Base-by-base conservation (phyloP, 2,113 vertebrate genomes). In the Pelodiscus sinensis region DNA sequence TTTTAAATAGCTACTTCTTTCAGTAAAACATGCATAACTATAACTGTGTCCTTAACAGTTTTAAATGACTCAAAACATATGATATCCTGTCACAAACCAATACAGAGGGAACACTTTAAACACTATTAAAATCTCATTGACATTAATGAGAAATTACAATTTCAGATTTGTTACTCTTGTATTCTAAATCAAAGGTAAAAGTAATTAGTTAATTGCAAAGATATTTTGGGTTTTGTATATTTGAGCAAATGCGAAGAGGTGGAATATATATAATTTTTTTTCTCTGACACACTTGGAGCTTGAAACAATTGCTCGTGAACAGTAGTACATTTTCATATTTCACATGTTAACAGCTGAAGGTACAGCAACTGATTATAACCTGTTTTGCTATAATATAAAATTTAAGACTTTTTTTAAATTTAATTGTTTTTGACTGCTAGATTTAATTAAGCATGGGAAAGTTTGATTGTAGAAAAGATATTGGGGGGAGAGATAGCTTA, bases 181-280 rank as follows among this genome's bases (percentile, higher is more conserved):
- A 95, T 93, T 92, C 92, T 91, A 95, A 96, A 95, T 96, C 90
- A 96, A 94, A 97, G 87, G 95, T 93, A 96, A 94, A 77, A 29
- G 87, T 96, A 94, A 97, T 97, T 97, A 96, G 90, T 92, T 97
- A 97, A 97, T 97, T 97, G 90, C 94, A 89, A 95, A 95, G 93
- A 93, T 97, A 97, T 97, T 97, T 96, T 96, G 85, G 94, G 94
- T 96, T 92, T 86, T 92, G 75, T 93, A 85, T 94, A 88, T 93
- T 94, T 95, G 90, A 0, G 4, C 65, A 88, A 94, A 51, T 93
- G 92, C 89, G 91, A 86, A 96, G 80, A 95, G 84, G 90, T 90
- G 51, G 94, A 95, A 95, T 97, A 95, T 94, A 95, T 44, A 44
- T 44, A 10, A 91, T 96, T 96, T 91, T 88, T 96, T 93, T 82